These are phyloP conservation scores for Acleris literana DNA, from an alignment of 2,888 invertebrate species.

Conservation along the genomic window DNA sequence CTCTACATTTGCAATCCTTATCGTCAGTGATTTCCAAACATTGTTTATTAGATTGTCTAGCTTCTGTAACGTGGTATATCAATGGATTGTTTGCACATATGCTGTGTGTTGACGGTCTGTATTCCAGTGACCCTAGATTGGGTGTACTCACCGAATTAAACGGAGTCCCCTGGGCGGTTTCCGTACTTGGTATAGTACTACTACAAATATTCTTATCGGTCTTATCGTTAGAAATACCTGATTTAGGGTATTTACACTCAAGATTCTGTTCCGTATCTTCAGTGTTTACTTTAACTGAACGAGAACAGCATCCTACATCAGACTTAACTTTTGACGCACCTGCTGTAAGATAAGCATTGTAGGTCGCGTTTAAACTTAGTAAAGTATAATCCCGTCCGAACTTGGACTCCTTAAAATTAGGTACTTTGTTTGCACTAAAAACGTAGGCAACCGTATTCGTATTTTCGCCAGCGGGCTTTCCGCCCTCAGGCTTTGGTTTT, in stretches of 20 bases:
- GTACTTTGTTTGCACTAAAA: conserved; percentile 53
- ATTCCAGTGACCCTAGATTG: conserved; percentile 37
- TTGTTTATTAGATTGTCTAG: too few relatives aligned
- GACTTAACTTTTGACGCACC: conserved; percentile 22
- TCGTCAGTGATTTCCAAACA: too few relatives aligned
- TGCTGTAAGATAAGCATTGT: conserved; percentile 37
- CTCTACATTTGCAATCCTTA: conserved; percentile 51
- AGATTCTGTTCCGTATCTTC: conserved; percentile 1
- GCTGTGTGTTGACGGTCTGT: conserved; percentile 42
- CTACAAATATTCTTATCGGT: too few relatives aligned
- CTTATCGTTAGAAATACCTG: too few relatives aligned
- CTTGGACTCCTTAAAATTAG: conserved; percentile 52
- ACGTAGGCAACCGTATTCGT: conserved; percentile 54
- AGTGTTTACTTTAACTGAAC: conserved; percentile 34
- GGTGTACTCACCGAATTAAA: conserved; percentile 39
- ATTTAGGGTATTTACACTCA: too few relatives aligned
- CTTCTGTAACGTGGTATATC: conserved; percentile 19
- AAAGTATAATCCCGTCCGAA: conserved; percentile 55
- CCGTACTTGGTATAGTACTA: too few relatives aligned
- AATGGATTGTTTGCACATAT: conserved; percentile 44
- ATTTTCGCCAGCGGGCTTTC: conserved; percentile 37
- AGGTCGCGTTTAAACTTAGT: conserved; percentile 48
- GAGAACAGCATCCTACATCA: conserved; percentile 45
- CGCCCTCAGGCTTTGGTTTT: too few relatives aligned
- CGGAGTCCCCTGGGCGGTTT: background rate